Evolutionary conservation across 1,140 invertebrate species (phyloP).

Genomic region (Diabrotica undecimpunctata): DNA sequence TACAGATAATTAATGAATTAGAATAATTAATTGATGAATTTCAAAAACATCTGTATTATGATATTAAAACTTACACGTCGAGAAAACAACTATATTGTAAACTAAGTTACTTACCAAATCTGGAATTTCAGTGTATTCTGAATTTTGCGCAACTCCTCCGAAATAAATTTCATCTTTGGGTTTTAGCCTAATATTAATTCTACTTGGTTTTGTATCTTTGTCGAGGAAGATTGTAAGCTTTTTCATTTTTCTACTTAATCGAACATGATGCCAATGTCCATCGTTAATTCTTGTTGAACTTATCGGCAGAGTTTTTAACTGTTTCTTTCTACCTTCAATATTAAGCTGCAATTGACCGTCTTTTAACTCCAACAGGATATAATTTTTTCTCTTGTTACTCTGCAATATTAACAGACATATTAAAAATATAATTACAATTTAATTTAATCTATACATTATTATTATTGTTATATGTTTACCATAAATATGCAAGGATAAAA

Average conservation of each 20-base stretch:
- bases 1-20: no score
- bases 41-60: no score
- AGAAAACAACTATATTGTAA: no score
- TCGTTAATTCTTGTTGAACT: conserved; percentile 62
- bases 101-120: conserved; percentile 27
- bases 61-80: no score
- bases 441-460: no score
- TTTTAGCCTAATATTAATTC: conserved; percentile 61
- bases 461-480: no score
- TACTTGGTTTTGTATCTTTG: conserved; percentile 60
- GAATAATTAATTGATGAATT: no score
- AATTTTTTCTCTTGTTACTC: conserved; percentile 18
- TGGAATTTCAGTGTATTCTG: conserved; percentile 30
- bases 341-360: conserved; percentile 68
- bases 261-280: conserved; percentile 79
- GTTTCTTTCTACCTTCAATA: conserved; percentile 62
- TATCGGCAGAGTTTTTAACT: conserved; percentile 61
- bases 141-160: conserved; percentile 67
- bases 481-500: no score
- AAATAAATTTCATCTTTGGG: conserved; percentile 71
- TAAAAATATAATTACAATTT: no score
- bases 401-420: background rate
- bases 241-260: conserved; percentile 52
- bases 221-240: conserved; percentile 67
- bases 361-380: conserved; percentile 66